Percentiles rank a stretch among this genome's conserved stretches.
Evolutionary conservation across 2,888 invertebrate genomes (phyloP).

Genomic region (Hemistola chrysoprasaria): DNA sequence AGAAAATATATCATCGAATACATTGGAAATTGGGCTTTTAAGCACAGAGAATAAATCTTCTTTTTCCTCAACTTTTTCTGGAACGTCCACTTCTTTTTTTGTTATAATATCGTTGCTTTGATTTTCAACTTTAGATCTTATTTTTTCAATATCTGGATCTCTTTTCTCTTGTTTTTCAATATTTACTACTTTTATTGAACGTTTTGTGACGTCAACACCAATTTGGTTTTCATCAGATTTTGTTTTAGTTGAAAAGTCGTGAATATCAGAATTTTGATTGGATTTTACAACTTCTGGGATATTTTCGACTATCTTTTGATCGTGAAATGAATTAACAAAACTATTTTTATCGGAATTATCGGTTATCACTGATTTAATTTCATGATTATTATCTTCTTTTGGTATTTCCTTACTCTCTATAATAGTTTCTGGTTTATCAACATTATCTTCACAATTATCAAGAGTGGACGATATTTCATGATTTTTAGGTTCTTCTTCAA

Average conservation of each 20-base stretch:
- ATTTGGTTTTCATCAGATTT: too few relatives aligned
- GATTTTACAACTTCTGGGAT: slow-evolving; percentile 11
- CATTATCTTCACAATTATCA: slow-evolving; percentile 4
- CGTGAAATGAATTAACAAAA: too few relatives aligned
- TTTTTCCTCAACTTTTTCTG: slow-evolving; percentile 8
- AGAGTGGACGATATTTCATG: too few relatives aligned
- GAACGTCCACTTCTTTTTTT: neutral
- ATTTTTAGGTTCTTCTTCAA: slow-evolving; percentile 1
- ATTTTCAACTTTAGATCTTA: neutral
- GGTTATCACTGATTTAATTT: too few relatives aligned
- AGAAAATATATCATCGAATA: slow-evolving; percentile 50
- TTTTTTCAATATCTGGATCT: neutral
- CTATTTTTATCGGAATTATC: neutral
- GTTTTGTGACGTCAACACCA: too few relatives aligned
- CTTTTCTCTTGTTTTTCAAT: neutral
- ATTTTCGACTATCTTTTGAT: neutral
- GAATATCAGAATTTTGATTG: slow-evolving; percentile 6
- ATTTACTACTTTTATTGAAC: neutral
- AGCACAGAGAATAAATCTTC: slow-evolving; percentile 18
- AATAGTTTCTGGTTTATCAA: neutral
- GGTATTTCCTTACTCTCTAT: too few relatives aligned
- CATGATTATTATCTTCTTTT: too few relatives aligned
- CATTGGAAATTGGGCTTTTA: slow-evolving; percentile 15
- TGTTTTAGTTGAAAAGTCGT: too few relatives aligned
- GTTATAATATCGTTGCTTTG: neutral